Base-by-base conservation (phyloP, 2,888 invertebrate species). In the Oasisia sp. region DNA sequence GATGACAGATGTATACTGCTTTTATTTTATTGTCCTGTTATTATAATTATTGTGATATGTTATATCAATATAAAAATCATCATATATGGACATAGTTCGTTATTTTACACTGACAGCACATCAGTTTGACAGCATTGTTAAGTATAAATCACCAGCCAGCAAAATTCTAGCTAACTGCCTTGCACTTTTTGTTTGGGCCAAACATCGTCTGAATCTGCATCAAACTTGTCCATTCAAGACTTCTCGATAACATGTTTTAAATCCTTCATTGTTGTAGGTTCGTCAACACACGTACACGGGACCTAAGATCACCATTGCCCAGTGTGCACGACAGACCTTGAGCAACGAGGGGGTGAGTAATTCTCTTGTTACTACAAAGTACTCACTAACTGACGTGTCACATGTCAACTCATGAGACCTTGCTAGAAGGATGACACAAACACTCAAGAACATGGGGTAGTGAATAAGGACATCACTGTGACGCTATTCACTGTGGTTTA, bases 311-410 rank as follows among this genome's bases (percentile, higher is more conserved):
- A 90, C 38, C 8, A 44, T 90, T 44, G 38, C 38, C 38, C 90
- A 90, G 44, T 90, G 90, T 8, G 90, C 90, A 5, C 12, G 44
- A 32, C 32, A 90, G 90, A 90, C 90, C 7, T 32, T 90, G 7
- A 44, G 19, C 90, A 32, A 90, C 1, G 90, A 90, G 32, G 90
- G 90, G 90, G 90, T 90, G 14, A 90, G 90, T 90, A n/a, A 50
- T 9, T 14, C 50, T 8, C 9, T 50, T 1, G 14, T 50, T 50
- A 14, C 12, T 50, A 50, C 50, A 12, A 1, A 50, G 9, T 9
- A 50, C 50, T 12, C 50, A 50, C 12, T 9, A 50, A 9, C 50
- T 50, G 14, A 50, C 4, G 38, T 38, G 2, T 38, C 38, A 38
- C 38, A 4, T 38, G 38, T 38, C 38, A 38, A 38, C 38, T 50